A percentile compares a stretch with the other conserved stretches of the same genome.
phyloP scores from a whole-genome alignment of 2,888 invertebrate species.

The Sarcophaga caerulescens region DNA sequence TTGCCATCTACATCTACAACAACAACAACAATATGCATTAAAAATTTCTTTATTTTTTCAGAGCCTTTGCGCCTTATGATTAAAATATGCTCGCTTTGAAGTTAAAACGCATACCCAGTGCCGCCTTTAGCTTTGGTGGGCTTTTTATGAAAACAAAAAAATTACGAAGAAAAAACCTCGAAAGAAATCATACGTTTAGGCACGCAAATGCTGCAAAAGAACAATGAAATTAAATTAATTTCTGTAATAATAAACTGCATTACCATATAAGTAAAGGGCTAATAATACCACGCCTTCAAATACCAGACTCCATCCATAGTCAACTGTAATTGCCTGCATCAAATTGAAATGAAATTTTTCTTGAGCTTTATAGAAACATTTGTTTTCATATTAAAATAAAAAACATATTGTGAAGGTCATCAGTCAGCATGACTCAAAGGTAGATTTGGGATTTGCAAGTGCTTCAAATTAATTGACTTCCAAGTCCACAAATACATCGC shows the following conservation, averaged over 20 bases:
- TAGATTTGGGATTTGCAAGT: too few relatives aligned
- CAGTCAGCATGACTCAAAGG: too few relatives aligned
- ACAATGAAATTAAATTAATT: background rate
- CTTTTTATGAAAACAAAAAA: background rate
- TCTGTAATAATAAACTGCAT: background rate
- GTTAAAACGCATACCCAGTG: background rate
- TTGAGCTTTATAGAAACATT: too few relatives aligned
- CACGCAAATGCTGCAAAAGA: background rate
- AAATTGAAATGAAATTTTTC: too few relatives aligned
- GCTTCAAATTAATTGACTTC: too few relatives aligned
- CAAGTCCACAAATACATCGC: too few relatives aligned
- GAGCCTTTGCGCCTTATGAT: too few relatives aligned
- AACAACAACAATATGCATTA: conserved; percentile 33
- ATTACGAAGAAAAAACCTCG: background rate
- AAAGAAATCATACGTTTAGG: background rate
- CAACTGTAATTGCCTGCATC: too few relatives aligned
- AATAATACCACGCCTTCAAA: background rate
- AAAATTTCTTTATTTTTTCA: background rate
- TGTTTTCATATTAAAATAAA: too few relatives aligned
- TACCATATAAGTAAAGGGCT: background rate
- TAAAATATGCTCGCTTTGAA: background rate
- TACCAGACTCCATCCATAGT: too few relatives aligned
- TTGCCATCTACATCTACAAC: background rate
- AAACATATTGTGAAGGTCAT: too few relatives aligned
- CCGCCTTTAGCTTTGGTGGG: background rate